Conservation (phyloP, 2,797 vertebrate genomes). For the Lycodopsis pacificus region DNA sequence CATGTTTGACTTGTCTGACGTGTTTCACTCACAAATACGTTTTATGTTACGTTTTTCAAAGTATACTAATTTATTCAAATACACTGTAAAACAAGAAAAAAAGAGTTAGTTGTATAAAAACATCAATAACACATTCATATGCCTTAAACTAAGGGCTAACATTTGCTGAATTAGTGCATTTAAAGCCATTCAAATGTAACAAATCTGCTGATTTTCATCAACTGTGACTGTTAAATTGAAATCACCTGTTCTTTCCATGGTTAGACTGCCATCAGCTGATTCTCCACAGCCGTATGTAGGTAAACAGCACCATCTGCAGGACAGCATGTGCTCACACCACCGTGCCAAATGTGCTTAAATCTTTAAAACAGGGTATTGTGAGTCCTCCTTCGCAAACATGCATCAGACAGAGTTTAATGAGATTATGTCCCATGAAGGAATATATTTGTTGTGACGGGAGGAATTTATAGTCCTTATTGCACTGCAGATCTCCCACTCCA, state of each 20-base stretch:
- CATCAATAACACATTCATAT: not conserved
- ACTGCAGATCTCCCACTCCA: not conserved
- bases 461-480: conserved; percentile 3
- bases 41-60: not conserved
- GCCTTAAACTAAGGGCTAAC: not conserved
- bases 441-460: not conserved
- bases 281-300: not conserved
- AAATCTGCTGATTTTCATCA: not conserved
- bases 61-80: not conserved
- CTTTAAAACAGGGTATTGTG: not conserved
- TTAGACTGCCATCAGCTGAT: not conserved
- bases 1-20: not conserved
- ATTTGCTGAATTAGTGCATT: not conserved
- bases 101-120: not conserved
- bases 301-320: conserved; percentile 72
- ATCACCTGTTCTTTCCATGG: conserved; percentile 19
- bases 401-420: not conserved
- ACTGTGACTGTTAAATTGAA: not conserved
- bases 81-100: not conserved
- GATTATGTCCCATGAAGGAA: not conserved
- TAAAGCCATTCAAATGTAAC: not conserved
- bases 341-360: not conserved
- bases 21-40: not conserved
- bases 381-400: not conserved
- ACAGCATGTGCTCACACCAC: not conserved